Conservation (phyloP, 1,140 invertebrate genomes). For the Hylaeus volcanicus region DNA sequence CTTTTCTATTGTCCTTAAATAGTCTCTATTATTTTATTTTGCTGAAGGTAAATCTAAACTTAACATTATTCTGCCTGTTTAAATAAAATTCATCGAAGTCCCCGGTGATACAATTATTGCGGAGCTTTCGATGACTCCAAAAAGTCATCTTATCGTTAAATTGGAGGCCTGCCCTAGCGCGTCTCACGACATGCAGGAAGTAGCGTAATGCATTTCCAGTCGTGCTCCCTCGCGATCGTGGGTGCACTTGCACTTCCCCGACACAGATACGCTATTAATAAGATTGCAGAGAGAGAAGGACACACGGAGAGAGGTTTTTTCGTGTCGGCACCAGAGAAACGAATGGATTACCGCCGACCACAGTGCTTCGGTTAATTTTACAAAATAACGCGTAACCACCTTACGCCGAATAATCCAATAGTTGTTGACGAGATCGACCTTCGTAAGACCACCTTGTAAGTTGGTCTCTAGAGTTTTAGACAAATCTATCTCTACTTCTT, state of each 20-base stretch:
- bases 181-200: slow-evolving; percentile 29
- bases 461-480: too few species aligned
- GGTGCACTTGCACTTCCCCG: slow-evolving; percentile 45
- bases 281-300: slow-evolving; percentile 18
- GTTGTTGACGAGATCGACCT: not conserved
- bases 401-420: slow-evolving; percentile 41
- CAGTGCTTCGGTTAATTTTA: slow-evolving; percentile 21
- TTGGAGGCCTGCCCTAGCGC: not conserved
- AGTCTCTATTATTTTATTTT: too few species aligned
- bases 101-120: too few species aligned
- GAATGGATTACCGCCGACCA: slow-evolving; percentile 9
- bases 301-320: slow-evolving; percentile 7
- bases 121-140: too few species aligned
- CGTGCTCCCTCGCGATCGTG: not conserved
- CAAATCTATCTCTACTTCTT: too few species aligned
- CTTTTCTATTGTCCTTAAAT: too few species aligned
- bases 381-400: slow-evolving; percentile 34
- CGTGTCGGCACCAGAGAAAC: not conserved
- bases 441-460: accelerated
- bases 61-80: too few species aligned
- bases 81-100: too few species aligned
- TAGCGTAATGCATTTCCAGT: slow-evolving; percentile 17
- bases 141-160: too few species aligned
- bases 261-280: slow-evolving; percentile 49
- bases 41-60: too few species aligned